Evolutionary conservation across 2,888 invertebrate genomes (phyloP).

Genomic region (Nomada ruficornis): DNA sequence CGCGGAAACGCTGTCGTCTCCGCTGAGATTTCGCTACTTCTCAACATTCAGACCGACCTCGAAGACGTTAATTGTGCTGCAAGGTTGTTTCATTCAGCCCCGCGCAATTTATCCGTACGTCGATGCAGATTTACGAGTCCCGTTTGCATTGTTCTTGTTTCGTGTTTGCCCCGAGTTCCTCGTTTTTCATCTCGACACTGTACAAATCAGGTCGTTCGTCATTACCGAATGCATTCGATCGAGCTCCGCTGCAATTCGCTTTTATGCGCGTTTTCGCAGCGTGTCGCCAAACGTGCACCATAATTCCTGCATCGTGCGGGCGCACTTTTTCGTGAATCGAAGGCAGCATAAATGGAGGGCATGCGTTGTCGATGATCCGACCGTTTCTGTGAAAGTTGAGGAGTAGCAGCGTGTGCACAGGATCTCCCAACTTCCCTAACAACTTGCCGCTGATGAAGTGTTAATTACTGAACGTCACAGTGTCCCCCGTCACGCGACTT

Average conservation of each 20-base stretch:
- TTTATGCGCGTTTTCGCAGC: no score
- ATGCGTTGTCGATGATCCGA: not conserved
- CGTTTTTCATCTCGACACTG: conserved; percentile 29
- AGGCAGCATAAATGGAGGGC: not conserved
- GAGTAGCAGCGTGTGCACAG: not conserved
- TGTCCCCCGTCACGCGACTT: conserved; percentile 15
- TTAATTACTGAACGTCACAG: conserved; percentile 38
- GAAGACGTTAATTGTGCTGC: conserved; percentile 43
- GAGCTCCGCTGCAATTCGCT: not conserved
- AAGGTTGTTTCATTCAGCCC: not conserved
- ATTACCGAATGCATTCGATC: not conserved
- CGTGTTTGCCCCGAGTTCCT: not conserved
- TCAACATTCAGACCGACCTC: conserved; percentile 21
- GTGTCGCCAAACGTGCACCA: no score
- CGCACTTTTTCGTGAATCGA: not conserved
- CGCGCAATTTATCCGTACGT: conserved; percentile 29
- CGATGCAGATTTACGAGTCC: conserved; percentile 41
- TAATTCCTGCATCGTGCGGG: no score
- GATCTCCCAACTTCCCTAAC: conserved; percentile 8
- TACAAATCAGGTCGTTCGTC: not conserved
- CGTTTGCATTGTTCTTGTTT: conserved; percentile 21
- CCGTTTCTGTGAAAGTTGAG: not conserved
- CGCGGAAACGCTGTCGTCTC: conserved; percentile 22
- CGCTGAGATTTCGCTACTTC: conserved; percentile 4
- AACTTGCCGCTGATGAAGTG: conserved; percentile 24